phyloP scores from a whole-genome alignment of 2,888 invertebrate genomes.

The Gisinianus flammeolus region DNA sequence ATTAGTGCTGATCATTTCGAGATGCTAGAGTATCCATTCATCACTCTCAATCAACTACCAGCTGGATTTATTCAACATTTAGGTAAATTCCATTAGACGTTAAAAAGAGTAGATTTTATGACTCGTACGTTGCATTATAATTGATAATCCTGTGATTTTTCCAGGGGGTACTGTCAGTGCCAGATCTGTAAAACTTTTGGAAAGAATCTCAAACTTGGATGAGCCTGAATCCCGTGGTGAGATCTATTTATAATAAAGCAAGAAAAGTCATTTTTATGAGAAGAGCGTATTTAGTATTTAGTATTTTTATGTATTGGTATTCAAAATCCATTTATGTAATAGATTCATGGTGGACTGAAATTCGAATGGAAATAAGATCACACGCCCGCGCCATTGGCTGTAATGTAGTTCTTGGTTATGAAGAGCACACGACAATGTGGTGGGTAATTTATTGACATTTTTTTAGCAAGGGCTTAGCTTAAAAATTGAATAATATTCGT shows the following conservation, averaged over 20 bases:
- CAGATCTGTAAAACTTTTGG: conserved; percentile 80
- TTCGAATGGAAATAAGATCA: conserved; percentile 91
- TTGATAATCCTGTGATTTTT: not conserved
- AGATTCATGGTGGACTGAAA: conserved; percentile 96
- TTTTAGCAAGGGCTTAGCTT: too few species aligned
- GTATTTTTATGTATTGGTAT: too few species aligned
- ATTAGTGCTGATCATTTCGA: conserved; percentile 67
- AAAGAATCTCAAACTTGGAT: conserved; percentile 80
- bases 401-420: conserved; percentile 91
- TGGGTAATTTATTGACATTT: conserved; percentile 63
- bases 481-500: too few species aligned
- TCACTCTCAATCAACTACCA: conserved; percentile 90
- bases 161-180: conserved; percentile 81
- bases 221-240: conserved; percentile 79
- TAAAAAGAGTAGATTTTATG: not conserved
- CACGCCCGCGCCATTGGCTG: conserved; percentile 91
- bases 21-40: conserved; percentile 92
- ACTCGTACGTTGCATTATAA: not conserved
- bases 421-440: conserved; percentile 92
- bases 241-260: too few species aligned
- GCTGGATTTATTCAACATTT: conserved; percentile 85
- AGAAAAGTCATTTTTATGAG: too few species aligned
- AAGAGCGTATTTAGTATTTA: too few species aligned
- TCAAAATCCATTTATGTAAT: too few species aligned
- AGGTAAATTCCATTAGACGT: conserved; percentile 66